Evolutionary conservation across 2,113 vertebrate genomes (phyloP).

Genomic region (Mirounga angustirostris): DNA sequence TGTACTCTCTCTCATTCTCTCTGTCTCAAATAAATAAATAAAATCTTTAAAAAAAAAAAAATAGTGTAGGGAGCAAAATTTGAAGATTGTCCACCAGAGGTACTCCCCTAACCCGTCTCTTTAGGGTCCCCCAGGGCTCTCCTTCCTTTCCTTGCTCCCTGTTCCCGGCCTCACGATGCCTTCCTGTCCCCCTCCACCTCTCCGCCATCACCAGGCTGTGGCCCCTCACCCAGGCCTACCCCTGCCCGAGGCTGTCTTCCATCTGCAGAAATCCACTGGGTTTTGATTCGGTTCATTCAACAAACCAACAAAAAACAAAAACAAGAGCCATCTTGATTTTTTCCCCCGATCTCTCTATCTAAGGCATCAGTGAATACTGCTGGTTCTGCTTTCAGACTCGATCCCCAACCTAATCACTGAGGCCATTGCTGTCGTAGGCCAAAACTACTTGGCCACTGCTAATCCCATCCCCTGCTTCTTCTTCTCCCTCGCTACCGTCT

Average conservation of each 20-base stretch:
- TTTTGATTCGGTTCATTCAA: neutral
- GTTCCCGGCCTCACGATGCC: neutral
- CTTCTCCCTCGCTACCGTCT: neutral
- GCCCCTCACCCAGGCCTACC: neutral
- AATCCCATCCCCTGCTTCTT: neutral
- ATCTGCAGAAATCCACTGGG: neutral
- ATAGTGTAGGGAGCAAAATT: neutral
- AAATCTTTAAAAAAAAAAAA: too few relatives aligned
- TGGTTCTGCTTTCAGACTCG: neutral
- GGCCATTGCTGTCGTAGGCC: rapidly evolving
- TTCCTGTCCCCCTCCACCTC: neutral
- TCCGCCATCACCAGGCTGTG: neutral
- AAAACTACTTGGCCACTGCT: neutral
- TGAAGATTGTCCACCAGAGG: neutral
- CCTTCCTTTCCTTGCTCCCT: neutral
- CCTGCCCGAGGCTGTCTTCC: neutral
- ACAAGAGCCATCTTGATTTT: neutral
- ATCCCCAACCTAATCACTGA: neutral
- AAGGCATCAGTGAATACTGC: neutral
- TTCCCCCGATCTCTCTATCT: neutral
- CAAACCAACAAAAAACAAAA: neutral
- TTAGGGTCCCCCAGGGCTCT: neutral
- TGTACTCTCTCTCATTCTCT: too few relatives aligned
- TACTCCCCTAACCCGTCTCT: neutral
- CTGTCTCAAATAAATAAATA: too few relatives aligned